phyloP scores from a whole-genome alignment of 2,888 invertebrate species.

The Chymomyza caudatula region DNA sequence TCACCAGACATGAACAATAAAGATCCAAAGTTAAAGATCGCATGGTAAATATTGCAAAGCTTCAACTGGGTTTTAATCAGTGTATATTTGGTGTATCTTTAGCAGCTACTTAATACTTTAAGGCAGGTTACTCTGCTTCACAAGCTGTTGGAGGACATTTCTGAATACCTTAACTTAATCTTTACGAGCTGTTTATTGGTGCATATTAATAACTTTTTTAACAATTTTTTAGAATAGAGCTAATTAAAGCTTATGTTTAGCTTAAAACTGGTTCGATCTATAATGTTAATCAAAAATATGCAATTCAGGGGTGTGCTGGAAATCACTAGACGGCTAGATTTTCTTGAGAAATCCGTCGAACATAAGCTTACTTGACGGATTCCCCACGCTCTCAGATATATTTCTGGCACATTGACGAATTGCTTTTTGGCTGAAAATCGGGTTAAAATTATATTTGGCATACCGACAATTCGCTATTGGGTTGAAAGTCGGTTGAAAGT shows the following conservation, averaged over 20 bases:
- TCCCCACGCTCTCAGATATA: too few species aligned
- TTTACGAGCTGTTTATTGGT: background rate
- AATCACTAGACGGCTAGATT: too few species aligned
- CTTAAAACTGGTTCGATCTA: background rate
- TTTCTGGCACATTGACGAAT: too few species aligned
- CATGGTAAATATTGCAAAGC: background rate
- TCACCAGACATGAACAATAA: conserved; percentile 48
- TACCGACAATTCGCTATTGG: too few species aligned
- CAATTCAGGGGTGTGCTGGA: too few species aligned
- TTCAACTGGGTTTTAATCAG: background rate
- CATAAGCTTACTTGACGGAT: too few species aligned
- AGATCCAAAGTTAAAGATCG: conserved; percentile 2
- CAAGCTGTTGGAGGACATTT: background rate
- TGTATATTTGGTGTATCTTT: background rate
- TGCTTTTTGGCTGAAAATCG: too few species aligned
- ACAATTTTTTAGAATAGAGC: background rate
- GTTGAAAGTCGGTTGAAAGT: too few species aligned
- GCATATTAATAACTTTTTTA: background rate
- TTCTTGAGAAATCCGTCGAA: too few species aligned
- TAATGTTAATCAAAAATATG: background rate
- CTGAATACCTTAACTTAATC: background rate
- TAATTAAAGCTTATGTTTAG: background rate
- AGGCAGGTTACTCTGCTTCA: background rate
- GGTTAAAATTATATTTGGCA: too few species aligned
- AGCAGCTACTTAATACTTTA: background rate